Conservation (phyloP, 2,888 invertebrate genomes). For the Habrosyne pyritoides region DNA sequence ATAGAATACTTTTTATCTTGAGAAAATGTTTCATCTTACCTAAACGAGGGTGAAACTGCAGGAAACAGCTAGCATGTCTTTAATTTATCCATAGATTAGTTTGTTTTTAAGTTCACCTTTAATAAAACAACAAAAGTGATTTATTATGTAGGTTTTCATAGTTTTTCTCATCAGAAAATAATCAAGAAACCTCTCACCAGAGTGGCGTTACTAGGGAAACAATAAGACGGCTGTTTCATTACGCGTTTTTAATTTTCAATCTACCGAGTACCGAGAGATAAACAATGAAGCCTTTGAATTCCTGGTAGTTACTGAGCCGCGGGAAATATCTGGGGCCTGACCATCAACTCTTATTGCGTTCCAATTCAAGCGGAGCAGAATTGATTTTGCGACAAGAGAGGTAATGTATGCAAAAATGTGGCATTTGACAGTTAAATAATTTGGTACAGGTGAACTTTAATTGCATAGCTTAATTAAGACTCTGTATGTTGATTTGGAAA, state of each 20-base stretch:
- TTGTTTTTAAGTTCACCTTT: neutral
- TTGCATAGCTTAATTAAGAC: too few species aligned
- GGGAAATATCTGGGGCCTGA: neutral
- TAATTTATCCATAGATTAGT: neutral
- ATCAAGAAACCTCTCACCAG: neutral
- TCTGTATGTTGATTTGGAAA: too few species aligned
- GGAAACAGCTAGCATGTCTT: too few species aligned
- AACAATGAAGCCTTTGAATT: neutral
- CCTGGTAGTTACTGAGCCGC: neutral
- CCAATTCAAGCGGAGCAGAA: too few species aligned
- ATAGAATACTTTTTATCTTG: too few species aligned
- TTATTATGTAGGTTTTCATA: neutral
- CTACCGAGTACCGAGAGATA: neutral
- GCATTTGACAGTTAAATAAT: too few species aligned
- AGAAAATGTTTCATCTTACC: too few species aligned
- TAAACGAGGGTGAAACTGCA: too few species aligned
- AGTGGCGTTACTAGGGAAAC: neutral
- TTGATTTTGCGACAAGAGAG: too few species aligned
- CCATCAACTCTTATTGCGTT: too few species aligned
- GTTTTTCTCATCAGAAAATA: constrained; percentile 2
- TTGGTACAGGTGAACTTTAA: too few species aligned
- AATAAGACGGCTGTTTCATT: constrained; percentile 1
- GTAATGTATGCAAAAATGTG: too few species aligned
- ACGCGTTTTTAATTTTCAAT: constrained; percentile 1
- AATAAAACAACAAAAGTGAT: neutral